Evolutionary conservation across 2,113 vertebrate species (phyloP).

Genomic region (Pseudois nayaur): DNA sequence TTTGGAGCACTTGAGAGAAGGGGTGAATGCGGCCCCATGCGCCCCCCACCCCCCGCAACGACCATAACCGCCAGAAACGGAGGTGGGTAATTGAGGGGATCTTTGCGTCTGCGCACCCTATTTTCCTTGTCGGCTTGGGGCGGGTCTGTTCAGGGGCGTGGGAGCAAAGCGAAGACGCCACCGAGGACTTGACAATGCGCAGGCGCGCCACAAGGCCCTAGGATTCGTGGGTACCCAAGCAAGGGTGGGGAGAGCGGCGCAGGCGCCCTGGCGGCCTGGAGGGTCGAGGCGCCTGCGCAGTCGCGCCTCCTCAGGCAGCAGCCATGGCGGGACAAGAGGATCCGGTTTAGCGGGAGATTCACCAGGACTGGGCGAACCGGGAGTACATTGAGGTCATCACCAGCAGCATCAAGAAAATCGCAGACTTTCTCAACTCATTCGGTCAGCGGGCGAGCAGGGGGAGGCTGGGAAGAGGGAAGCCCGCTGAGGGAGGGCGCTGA

Average conservation of each 20-base stretch:
- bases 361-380: conserved; percentile 97
- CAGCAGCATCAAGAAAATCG: conserved; percentile 98
- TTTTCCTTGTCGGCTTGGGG: accelerated
- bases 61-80: accelerated
- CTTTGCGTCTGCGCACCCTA: too few relatives aligned
- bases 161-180: conserved; percentile 67
- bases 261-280: conserved; percentile 40
- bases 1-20: not conserved
- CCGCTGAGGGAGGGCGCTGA: not conserved
- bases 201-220: not conserved
- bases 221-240: accelerated
- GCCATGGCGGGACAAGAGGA: conserved; percentile 96
- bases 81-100: accelerated
- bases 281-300: conserved; percentile 45
- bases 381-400: conserved; percentile 98
- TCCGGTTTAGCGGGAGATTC: conserved; percentile 95
- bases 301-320: conserved; percentile 36
- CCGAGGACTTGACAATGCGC: conserved; percentile 80
- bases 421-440: conserved; percentile 97
- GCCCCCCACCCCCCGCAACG: accelerated
- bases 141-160: not conserved
- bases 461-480: not conserved
- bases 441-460: conserved; percentile 78
- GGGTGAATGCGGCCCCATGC: accelerated
- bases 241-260: not conserved